Conservation (phyloP, 2,797 vertebrate genomes). For the Buceros bicornis region DNA sequence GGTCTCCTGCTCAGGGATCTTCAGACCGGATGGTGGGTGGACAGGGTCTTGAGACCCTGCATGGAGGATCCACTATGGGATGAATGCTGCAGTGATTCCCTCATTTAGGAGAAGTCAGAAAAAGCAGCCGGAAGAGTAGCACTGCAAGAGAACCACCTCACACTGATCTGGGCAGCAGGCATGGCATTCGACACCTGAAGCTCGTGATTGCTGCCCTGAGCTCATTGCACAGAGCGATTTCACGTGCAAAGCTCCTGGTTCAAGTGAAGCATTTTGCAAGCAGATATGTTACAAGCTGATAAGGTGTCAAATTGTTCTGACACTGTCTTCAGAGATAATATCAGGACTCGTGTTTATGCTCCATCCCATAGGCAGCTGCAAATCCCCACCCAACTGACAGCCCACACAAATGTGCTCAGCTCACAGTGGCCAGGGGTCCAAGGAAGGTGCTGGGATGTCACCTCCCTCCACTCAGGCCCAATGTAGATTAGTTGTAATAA, state of each 20-base stretch:
- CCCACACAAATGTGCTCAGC: rapidly evolving
- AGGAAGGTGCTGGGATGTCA: neutral
- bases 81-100: neutral
- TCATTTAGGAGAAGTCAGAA: neutral
- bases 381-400: neutral
- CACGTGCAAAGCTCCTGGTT: neutral
- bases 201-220: neutral
- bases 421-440: rapidly evolving
- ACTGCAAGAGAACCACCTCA: neutral
- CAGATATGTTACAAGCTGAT: neutral
- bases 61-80: neutral
- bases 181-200: rapidly evolving
- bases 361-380: neutral
- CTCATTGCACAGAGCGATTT: neutral
- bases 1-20: neutral
- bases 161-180: neutral
- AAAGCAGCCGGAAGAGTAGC: neutral
- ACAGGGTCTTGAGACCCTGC: neutral
- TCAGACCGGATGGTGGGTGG: neutral
- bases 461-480: neutral
- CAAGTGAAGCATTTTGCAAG: neutral
- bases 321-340: neutral
- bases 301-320: neutral
- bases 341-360: neutral
- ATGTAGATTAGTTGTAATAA: neutral